Evolutionary conservation across 2,113 vertebrate species (phyloP).

Genomic region (Malurus cyaneus): DNA sequence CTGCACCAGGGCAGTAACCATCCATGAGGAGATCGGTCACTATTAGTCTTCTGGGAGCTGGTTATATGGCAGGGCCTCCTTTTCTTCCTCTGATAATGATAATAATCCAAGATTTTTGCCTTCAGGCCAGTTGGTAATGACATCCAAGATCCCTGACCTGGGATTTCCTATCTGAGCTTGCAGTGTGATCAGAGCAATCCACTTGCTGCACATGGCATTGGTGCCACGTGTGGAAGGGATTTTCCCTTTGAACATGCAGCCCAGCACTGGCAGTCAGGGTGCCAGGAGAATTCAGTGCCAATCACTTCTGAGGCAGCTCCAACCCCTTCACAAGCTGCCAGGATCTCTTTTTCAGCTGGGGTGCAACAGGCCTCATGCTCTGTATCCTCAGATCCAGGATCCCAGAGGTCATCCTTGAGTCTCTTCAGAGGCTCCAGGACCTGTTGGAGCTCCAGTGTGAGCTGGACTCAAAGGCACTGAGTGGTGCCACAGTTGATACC

Average conservation of each 20-base stretch:
- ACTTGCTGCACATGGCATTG: neutral
- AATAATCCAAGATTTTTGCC: neutral
- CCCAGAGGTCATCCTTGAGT: neutral
- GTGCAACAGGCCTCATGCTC: neutral
- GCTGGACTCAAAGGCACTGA: no score
- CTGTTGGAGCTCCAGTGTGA: no score
- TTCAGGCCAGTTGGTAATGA: neutral
- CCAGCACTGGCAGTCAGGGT: neutral
- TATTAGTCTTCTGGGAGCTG: neutral
- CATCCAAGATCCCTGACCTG: neutral
- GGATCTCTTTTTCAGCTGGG: no score
- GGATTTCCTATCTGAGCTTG: neutral
- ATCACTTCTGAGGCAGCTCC: neutral
- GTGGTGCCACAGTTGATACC: no score
- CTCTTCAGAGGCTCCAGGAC: no score
- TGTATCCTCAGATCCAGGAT: neutral
- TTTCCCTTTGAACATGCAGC: neutral
- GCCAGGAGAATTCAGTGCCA: neutral
- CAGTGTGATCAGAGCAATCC: neutral
- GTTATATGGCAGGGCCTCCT: neutral
- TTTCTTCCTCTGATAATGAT: neutral
- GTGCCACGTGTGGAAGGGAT: neutral
- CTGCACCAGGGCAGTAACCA: neutral
- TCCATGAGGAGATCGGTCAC: neutral
- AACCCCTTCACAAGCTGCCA: neutral